Evolutionary conservation across 92 coral and sea anemone species (phyloP), one percentile per base, ranked within the genome.

Genomic region (Porites divaricata): DNA sequence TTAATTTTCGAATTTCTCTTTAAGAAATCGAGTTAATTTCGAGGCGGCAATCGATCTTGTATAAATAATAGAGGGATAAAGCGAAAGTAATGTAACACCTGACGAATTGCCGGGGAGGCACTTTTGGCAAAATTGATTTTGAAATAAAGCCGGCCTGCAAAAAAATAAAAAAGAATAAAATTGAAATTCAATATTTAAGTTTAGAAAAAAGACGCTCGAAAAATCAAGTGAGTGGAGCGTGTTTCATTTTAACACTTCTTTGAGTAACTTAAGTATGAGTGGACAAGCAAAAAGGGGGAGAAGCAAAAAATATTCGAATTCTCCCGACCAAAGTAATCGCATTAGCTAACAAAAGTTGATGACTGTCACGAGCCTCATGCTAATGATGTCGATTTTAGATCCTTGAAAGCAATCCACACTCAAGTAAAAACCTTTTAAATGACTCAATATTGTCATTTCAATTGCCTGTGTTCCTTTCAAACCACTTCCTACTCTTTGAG

Each of bases 401-500:
- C 93, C 91, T 92, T 92, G 98, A 94, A 89, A 94, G 95, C 89
- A 92, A 92, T 94, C 95, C 91, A 85, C 91, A 86, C 90, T 86
- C 86, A 63, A 77, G 89, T 88, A 83, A 92, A 86, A 89, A 89
- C 95, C 93, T 86, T 87, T 92, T 92, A 88, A 94, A 94, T 87
- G 92, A 79, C 92, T 67, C 87, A 90, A 92, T 92, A 84, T 90
- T 92, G 92, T 94, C 92, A 94, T 87, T 90, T 87, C 93, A 93
- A 92, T 92, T 92, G 93, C 89, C 86, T 80, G 83, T 73, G 95
- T 79, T 85, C 89, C 81, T 85, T 81, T 87, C 72, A 80, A 80
- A 85, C 81, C 90, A 90, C 90, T 90, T 90, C 87, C 93, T 86
- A 64, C 84, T 64, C 86, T 80, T 87, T 81, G 88, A 94, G 95